Percentiles rank a stretch among this genome's conserved stretches.
phyloP scores from a whole-genome alignment of 1,140 invertebrate species.

The Zaprionus davidi region DNA sequence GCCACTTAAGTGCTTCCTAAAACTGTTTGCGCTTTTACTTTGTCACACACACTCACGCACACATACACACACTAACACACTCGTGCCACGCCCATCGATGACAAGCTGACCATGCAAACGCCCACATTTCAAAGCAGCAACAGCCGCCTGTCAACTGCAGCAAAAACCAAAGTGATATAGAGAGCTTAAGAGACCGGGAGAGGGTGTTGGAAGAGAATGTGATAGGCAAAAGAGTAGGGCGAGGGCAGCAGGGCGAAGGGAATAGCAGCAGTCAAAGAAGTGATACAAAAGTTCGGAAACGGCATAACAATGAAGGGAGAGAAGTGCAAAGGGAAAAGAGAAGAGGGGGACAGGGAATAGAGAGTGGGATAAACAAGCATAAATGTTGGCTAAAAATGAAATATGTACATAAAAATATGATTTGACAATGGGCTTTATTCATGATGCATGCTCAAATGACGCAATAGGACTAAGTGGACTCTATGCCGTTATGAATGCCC shows the following conservation, averaged over 20 bases:
- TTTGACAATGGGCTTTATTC: slow-evolving; percentile 47
- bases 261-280: background rate
- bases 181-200: slow-evolving; percentile 16
- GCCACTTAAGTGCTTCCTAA: slow-evolving; percentile 79
- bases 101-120: slow-evolving; percentile 62
- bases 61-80: background rate
- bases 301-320: slow-evolving; percentile 44
- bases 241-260: background rate
- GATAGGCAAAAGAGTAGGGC: too few species aligned
- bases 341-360: background rate
- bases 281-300: slow-evolving; percentile 23
- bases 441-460: slow-evolving; percentile 32
- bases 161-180: slow-evolving; percentile 27
- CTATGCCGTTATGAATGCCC: slow-evolving; percentile 57
- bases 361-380: slow-evolving; percentile 53
- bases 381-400: slow-evolving; percentile 34
- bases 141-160: slow-evolving; percentile 64
- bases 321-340: background rate
- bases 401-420: slow-evolving; percentile 42
- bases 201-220: too few species aligned
- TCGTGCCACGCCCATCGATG: slow-evolving; percentile 56
- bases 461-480: slow-evolving; percentile 48
- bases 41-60: slow-evolving; percentile 34
- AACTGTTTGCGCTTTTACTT: slow-evolving; percentile 69
- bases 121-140: slow-evolving; percentile 47